phyloP scores from a whole-genome alignment of 2,888 invertebrate species.

The Saturnia japonica region DNA sequence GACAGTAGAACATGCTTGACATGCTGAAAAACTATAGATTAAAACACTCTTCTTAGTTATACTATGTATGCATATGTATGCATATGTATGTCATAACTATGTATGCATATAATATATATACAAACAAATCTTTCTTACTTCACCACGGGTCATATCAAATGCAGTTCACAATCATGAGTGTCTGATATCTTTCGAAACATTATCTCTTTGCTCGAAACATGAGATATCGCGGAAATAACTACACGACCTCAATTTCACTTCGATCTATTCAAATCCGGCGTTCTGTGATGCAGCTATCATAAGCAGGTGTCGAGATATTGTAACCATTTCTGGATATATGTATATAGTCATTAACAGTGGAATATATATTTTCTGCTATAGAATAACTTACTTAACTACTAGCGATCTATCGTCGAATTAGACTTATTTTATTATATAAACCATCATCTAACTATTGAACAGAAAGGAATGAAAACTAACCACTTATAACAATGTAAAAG shows the following conservation, averaged over 20 bases:
- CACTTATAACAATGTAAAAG: too few relatives aligned
- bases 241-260: conserved; percentile 58
- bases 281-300: conserved; percentile 33
- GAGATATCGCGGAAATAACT: conserved; percentile 48
- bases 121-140: conserved; percentile 26
- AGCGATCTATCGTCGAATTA: not conserved
- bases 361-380: not conserved
- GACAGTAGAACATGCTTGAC: too few relatives aligned
- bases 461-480: too few relatives aligned
- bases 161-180: conserved; percentile 34
- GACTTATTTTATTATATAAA: not conserved
- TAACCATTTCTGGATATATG: not conserved
- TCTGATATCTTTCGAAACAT: conserved; percentile 39
- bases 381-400: not conserved
- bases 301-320: not conserved
- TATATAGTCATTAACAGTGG: not conserved
- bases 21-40: too few relatives aligned
- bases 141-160: conserved; percentile 32
- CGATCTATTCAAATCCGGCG: conserved; percentile 50
- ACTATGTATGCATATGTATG: too few relatives aligned
- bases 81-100: too few relatives aligned
- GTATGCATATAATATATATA: not conserved
- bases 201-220: conserved; percentile 46
- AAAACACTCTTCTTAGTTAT: too few relatives aligned
- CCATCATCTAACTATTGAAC: too few relatives aligned